Evolutionary conservation across 2,113 vertebrate genomes (phyloP).

Genomic region (Nibea coibor): DNA sequence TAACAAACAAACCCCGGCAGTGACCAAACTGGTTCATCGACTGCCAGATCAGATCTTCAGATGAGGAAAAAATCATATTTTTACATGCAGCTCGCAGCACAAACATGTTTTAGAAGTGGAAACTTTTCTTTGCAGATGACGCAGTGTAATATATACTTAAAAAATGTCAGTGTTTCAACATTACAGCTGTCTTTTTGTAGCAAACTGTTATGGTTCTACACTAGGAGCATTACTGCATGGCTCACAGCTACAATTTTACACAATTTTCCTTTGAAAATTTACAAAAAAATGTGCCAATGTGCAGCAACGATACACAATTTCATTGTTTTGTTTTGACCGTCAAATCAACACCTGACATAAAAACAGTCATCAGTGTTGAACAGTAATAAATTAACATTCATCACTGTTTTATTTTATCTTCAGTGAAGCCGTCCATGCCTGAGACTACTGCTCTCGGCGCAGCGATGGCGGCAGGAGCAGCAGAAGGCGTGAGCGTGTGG

Average conservation of each 20-base stretch:
- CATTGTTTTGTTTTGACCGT: too few relatives aligned
- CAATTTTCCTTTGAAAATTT: too few relatives aligned
- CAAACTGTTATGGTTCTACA: background rate
- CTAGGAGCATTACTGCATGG: background rate
- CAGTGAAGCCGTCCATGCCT: constrained; percentile 96
- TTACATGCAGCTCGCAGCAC: too few relatives aligned
- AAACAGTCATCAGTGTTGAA: too few relatives aligned
- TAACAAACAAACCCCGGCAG: background rate
- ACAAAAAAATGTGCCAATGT: too few relatives aligned
- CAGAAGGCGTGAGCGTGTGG: constrained; percentile 95
- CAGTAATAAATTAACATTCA: too few relatives aligned
- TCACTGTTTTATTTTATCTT: background rate
- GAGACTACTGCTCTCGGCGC: constrained; percentile 95
- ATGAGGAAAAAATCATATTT: too few relatives aligned
- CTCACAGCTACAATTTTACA: too few relatives aligned
- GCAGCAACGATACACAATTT: too few relatives aligned
- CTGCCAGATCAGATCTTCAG: too few relatives aligned
- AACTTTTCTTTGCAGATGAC: background rate
- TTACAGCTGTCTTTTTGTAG: background rate
- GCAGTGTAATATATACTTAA: background rate
- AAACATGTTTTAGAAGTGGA: background rate
- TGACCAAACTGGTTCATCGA: background rate
- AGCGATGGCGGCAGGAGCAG: constrained; percentile 94
- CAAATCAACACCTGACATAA: too few relatives aligned
- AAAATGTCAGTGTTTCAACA: background rate